Percentiles rank a stretch among this genome's conserved stretches.
These are phyloP conservation scores for Hippocampus barbouri DNA, from an alignment of 2,113 vertebrate genomes.

Conservation along the genomic window DNA sequence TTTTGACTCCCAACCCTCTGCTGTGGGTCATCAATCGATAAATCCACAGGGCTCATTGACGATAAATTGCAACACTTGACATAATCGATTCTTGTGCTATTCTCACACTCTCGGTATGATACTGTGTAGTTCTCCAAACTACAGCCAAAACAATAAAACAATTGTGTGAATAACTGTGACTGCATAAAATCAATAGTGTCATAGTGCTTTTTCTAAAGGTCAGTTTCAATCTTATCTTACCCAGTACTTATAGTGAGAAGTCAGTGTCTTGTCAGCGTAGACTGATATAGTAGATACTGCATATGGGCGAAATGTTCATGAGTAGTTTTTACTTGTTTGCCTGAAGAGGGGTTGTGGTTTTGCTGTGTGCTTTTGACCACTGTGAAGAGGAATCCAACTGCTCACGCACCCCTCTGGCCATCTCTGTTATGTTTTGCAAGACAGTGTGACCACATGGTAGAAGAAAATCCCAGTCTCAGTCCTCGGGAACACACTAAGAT, in stretches of 20 bases:
- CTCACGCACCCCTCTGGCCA: neutral
- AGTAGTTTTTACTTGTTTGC: neutral
- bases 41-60: too few species aligned
- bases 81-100: too few species aligned
- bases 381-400: constrained; percentile 13
- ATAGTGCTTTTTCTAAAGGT: neutral
- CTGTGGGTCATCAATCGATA: too few species aligned
- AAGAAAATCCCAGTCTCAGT: neutral
- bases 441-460: constrained; percentile 4
- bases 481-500: neutral
- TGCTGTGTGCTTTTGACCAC: constrained; percentile 17
- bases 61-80: too few species aligned
- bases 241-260: neutral
- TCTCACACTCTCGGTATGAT: neutral
- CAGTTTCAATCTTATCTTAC: too few species aligned
- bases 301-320: neutral
- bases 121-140: neutral
- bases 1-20: too few species aligned
- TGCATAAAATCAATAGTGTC: neutral
- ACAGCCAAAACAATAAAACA: neutral
- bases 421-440: neutral
- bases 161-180: neutral
- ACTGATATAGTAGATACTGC: neutral
- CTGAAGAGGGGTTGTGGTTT: neutral
- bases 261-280: neutral